These are phyloP conservation scores for Knipowitschia caucasica DNA, from an alignment of 2,797 vertebrate species.

Conservation along the genomic window DNA sequence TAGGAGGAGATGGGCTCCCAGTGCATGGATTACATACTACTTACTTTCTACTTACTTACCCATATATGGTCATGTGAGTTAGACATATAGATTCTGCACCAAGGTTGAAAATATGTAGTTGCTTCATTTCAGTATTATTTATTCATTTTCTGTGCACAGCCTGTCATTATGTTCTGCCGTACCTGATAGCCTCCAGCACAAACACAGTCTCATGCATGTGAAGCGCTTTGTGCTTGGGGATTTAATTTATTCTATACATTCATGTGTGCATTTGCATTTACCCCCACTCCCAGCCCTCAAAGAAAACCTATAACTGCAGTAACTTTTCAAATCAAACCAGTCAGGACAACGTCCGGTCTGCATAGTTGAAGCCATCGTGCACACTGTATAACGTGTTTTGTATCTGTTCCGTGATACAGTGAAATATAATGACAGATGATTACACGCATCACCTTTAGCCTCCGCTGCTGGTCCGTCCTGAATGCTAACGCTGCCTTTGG, in stretches of 20 bases:
- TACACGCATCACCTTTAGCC: background rate
- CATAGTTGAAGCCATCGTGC: too few relatives aligned
- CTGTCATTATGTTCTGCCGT: background rate
- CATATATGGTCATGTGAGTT: background rate
- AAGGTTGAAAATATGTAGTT: background rate
- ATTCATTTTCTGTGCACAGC: background rate
- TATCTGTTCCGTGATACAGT: background rate
- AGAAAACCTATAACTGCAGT: too few relatives aligned
- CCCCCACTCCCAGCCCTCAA: too few relatives aligned
- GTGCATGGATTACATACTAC: background rate
- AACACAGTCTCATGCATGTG: background rate
- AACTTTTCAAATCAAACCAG: too few relatives aligned
- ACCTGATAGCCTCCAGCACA: conserved; percentile 1
- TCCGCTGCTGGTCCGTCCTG: background rate
- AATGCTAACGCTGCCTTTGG: background rate
- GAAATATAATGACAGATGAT: background rate
- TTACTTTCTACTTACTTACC: too few relatives aligned
- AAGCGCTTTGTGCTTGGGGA: background rate
- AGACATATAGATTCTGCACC: background rate
- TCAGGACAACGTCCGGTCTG: too few relatives aligned
- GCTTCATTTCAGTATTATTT: background rate
- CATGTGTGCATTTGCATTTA: background rate
- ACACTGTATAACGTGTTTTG: background rate
- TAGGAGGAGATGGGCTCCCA: background rate
- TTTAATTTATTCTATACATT: background rate